Percentiles rank a stretch among this genome's conserved stretches.
Evolutionary conservation across 2,113 vertebrate species (phyloP).

Genomic region (Genyomyrus donnyi): DNA sequence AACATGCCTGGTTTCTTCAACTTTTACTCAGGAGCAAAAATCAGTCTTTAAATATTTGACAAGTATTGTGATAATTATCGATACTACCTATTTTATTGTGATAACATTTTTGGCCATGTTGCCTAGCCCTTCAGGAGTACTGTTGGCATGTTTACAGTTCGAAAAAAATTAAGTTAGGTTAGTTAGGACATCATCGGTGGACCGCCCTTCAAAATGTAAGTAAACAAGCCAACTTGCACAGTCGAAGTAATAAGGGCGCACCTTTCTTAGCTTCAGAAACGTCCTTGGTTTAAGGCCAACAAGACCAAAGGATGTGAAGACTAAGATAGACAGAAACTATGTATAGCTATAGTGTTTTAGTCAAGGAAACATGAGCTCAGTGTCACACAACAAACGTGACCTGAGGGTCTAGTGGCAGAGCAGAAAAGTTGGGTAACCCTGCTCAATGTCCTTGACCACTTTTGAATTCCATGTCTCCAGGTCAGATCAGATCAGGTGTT

Average conservation of each 20-base stretch:
- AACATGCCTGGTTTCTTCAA: neutral
- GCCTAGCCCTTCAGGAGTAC: neutral
- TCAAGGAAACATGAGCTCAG: neutral
- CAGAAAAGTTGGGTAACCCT: neutral
- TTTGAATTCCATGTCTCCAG: neutral
- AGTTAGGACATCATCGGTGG: too few species aligned
- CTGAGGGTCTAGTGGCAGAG: neutral
- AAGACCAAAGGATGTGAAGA: neutral
- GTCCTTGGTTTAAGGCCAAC: neutral
- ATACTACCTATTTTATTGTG: neutral
- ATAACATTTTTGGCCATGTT: neutral
- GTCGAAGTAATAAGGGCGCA: neutral
- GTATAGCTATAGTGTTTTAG: neutral
- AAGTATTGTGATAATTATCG: neutral
- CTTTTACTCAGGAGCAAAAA: neutral
- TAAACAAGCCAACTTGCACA: neutral
- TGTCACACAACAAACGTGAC: neutral
- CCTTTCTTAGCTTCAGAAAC: neutral
- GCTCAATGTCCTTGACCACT: neutral
- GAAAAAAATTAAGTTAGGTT: neutral
- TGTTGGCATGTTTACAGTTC: neutral
- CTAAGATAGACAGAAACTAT: neutral
- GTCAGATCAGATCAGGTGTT: neutral
- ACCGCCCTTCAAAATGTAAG: neutral
- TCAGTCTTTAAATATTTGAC: neutral